Evolutionary conservation across 2,888 invertebrate genomes (phyloP).

Genomic region (Tricholauxania praeusta): DNA sequence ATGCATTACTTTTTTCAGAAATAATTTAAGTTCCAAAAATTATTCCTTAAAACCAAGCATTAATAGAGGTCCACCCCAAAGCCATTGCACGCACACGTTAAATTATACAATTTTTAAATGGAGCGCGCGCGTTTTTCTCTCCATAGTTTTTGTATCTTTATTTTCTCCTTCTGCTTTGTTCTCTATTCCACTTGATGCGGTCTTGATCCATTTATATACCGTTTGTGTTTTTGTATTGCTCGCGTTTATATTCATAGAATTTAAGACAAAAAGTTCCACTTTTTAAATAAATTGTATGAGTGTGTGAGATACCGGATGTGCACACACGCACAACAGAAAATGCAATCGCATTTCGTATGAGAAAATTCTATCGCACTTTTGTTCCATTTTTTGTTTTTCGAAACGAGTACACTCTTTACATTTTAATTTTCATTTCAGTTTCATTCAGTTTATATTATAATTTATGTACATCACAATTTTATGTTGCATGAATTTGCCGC

Average conservation of each 20-base stretch:
- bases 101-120: too few species aligned
- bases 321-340: background rate
- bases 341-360: background rate
- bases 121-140: too few species aligned
- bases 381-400: background rate
- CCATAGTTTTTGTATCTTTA: background rate
- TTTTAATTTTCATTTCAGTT: background rate
- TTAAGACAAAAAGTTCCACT: background rate
- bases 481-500: slow-evolving; percentile 15
- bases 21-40: too few species aligned
- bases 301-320: background rate
- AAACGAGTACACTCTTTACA: background rate
- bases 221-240: background rate
- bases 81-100: too few species aligned
- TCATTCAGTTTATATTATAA: background rate
- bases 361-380: too few species aligned
- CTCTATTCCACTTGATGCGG: background rate
- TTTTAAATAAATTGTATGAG: slow-evolving; percentile 5
- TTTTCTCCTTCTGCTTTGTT: background rate
- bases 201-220: background rate
- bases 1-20: too few species aligned
- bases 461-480: background rate
- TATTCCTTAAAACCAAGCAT: too few species aligned
- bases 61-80: too few species aligned
- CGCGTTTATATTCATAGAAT: slow-evolving; percentile 6